Base-by-base conservation (phyloP, 2,797 vertebrate genomes). In the Sebastolobus alascanus region DNA sequence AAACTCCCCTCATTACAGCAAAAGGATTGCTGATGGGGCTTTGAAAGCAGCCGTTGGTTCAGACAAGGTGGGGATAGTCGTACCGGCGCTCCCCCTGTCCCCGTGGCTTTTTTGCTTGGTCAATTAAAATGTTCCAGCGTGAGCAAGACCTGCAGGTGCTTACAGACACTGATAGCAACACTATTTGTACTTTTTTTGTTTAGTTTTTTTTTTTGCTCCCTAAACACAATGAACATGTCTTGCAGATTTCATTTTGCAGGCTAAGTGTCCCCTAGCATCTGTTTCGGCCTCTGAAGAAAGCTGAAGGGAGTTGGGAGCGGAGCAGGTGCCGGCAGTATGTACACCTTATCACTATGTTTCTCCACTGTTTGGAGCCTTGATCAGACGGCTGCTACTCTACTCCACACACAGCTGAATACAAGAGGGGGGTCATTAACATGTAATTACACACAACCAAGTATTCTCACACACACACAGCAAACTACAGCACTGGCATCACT, bases 91-190 rank as follows among this genome's bases (percentile, higher is more conserved):
- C 59, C 70, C 27, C 64, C 61, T 76, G 80, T 84, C 85, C 88
- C 55, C 5, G 10, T 75, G 50, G 33, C 38, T 64, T 65, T 79
- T 87, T 79, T 84, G 80, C 90, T 88, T 72, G 84, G 87, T 91
- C 91, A 93, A 93, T 92, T 94, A 93, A 94, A 92, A 95, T 90
- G 72, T 90, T 92, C 79, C 88, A 86, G 84, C 40, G n/a, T 86
- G 87, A 89, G 87, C 73, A 80, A 82, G 84, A 90, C 82, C 92
- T 90, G 92, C 91, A 93, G 93, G 92, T 92, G 90, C 86, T 90
- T 54, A 82, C 74, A 56, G 67, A 81, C 76, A 83, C 79, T 79
- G 76, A 90, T 88, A 89, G 79, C 63, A 61, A 77, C 3, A 2
- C 38, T 77, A 71, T 82, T 87, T 82, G 55, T 74, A 64, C 65